phyloP scores from a whole-genome alignment of 2,113 vertebrate genomes.

The Pithys albifrons region DNA sequence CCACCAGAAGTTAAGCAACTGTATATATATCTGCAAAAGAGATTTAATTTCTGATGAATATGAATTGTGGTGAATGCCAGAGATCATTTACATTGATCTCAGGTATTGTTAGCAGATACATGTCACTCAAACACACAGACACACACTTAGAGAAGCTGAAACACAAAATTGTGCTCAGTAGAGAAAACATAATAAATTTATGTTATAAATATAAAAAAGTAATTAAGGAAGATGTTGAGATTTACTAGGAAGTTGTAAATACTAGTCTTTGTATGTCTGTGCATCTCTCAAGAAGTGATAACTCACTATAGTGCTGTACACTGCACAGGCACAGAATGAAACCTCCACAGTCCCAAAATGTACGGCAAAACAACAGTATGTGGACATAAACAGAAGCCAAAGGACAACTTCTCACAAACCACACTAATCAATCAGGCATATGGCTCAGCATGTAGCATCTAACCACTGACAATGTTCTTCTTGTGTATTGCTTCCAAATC shows the following conservation, averaged over 20 bases:
- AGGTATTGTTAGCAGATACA: background rate
- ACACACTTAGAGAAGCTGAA: background rate
- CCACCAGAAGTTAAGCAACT: background rate
- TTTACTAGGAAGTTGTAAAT: background rate
- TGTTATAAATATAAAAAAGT: background rate
- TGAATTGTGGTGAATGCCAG: background rate
- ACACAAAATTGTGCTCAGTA: background rate
- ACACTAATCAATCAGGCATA: background rate
- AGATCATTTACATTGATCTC: background rate
- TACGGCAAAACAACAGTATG: background rate
- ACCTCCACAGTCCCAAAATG: background rate
- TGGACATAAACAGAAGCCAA: background rate
- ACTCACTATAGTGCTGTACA: background rate
- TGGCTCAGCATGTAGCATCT: background rate
- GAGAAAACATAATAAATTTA: background rate
- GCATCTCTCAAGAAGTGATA: background rate
- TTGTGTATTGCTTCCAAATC: background rate
- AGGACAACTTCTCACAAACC: background rate
- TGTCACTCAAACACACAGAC: background rate
- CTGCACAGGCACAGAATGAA: background rate
- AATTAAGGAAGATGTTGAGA: background rate
- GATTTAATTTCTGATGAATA: background rate
- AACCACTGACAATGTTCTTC: background rate
- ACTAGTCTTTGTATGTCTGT: background rate
- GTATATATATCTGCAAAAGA: background rate